These are phyloP conservation scores for Agrypnia vestita DNA, from an alignment of 1,140 invertebrate species.

Conservation along the genomic window DNA sequence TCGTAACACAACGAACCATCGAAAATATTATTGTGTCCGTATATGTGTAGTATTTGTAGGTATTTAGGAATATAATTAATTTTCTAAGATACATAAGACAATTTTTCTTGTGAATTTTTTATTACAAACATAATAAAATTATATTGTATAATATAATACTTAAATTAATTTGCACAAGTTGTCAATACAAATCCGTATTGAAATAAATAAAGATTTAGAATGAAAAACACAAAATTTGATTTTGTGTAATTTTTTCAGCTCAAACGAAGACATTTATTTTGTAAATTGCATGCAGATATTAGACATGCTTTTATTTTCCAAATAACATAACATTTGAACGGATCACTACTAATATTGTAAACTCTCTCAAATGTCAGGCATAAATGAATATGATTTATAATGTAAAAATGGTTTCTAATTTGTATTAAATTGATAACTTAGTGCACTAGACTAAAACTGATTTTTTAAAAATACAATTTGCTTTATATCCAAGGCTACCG, in stretches of 20 bases:
- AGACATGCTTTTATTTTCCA: background rate
- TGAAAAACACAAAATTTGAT: too few species aligned
- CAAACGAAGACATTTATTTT: too few species aligned
- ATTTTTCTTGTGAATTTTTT: slow-evolving; percentile 18
- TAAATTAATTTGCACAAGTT: slow-evolving; percentile 33
- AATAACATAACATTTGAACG: slow-evolving; percentile 2
- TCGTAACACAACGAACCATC: too few species aligned
- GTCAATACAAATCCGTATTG: background rate
- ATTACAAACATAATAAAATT: slow-evolving; percentile 28
- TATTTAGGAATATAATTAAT: too few species aligned
- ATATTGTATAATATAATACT: slow-evolving; percentile 9
- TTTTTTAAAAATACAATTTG: background rate
- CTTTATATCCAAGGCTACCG: slow-evolving; percentile 47
- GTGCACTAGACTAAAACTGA: too few species aligned
- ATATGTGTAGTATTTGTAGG: too few species aligned
- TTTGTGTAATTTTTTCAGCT: too few species aligned
- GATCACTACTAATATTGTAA: background rate
- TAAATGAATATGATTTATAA: too few species aligned
- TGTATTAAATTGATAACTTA: too few species aligned
- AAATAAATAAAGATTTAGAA: background rate
- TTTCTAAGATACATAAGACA: background rate
- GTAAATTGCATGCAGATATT: too few species aligned
- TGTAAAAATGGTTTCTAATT: background rate
- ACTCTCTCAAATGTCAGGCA: background rate
- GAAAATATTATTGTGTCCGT: too few species aligned